A percentile compares a stretch with the other conserved stretches of the same genome.
These are phyloP conservation scores for Peromyscus melanophrys DNA, from an alignment of 2,797 vertebrate species.

Conservation along the genomic window DNA sequence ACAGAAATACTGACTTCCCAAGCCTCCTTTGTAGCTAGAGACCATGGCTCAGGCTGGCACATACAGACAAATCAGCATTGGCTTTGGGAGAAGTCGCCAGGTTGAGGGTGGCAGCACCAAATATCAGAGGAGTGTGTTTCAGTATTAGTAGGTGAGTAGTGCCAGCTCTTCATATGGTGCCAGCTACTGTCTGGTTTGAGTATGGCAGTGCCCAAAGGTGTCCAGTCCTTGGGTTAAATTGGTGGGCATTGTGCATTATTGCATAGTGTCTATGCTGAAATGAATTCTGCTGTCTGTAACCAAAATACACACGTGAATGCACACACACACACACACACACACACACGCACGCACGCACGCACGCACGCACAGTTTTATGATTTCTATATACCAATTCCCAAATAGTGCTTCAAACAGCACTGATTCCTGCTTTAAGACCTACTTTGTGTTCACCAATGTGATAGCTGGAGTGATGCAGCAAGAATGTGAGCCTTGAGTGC, in stretches of 20 bases:
- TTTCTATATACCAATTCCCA: not conserved
- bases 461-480: conserved; percentile 32
- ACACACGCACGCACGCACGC: not conserved
- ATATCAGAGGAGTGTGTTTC: not conserved
- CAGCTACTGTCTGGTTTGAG: not conserved
- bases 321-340: not conserved
- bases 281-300: conserved; percentile 14
- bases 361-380: not conserved
- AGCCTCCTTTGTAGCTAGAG: conserved; percentile 1
- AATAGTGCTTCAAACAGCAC: conserved; percentile 30
- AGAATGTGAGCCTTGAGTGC: not conserved
- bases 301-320: not conserved
- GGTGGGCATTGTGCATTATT: conserved; percentile 7
- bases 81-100: not conserved
- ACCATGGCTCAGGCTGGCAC: not conserved
- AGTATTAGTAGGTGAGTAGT: not conserved
- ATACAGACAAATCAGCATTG: not conserved
- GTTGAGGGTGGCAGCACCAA: not conserved
- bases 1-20: not conserved
- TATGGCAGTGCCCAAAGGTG: not conserved
- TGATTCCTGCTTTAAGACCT: conserved; percentile 36
- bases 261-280: conserved; percentile 10
- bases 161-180: not conserved
- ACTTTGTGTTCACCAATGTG: conserved; percentile 17
- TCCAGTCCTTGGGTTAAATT: not conserved